phyloP scores from a whole-genome alignment of 2,113 vertebrate species.

The Bubo scandiacus region DNA sequence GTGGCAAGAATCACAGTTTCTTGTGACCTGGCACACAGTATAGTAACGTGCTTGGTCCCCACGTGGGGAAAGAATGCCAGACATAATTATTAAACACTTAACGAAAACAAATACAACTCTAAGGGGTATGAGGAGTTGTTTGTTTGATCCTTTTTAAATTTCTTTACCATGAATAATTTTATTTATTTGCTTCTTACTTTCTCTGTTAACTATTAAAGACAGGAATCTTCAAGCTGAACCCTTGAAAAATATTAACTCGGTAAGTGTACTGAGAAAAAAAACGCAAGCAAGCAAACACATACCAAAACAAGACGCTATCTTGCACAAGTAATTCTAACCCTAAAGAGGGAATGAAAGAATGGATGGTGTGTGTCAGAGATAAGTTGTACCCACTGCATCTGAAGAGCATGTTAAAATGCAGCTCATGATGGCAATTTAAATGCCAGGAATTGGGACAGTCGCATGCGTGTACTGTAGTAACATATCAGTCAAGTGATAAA shows the following conservation, averaged over 20 bases:
- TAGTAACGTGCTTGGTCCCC: background rate
- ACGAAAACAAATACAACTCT: background rate
- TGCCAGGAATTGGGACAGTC: background rate
- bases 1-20: conserved; percentile 30
- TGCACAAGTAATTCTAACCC: background rate
- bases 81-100: background rate
- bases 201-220: background rate
- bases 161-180: background rate
- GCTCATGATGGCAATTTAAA: background rate
- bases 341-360: background rate
- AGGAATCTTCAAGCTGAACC: background rate
- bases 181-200: background rate
- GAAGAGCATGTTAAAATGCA: background rate
- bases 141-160: background rate
- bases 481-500: background rate
- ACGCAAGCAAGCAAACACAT: background rate
- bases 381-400: background rate
- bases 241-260: background rate
- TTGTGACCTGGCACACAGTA: conserved; percentile 48
- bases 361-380: background rate
- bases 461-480: background rate
- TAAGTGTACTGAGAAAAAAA: background rate
- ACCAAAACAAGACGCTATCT: background rate
- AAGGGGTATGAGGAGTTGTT: background rate
- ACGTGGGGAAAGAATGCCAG: background rate